A percentile compares a stretch with the other conserved stretches of the same genome.
These are phyloP conservation scores for Pasiphila rectangulata DNA, from an alignment of 2,888 invertebrate genomes.

Conservation along the genomic window DNA sequence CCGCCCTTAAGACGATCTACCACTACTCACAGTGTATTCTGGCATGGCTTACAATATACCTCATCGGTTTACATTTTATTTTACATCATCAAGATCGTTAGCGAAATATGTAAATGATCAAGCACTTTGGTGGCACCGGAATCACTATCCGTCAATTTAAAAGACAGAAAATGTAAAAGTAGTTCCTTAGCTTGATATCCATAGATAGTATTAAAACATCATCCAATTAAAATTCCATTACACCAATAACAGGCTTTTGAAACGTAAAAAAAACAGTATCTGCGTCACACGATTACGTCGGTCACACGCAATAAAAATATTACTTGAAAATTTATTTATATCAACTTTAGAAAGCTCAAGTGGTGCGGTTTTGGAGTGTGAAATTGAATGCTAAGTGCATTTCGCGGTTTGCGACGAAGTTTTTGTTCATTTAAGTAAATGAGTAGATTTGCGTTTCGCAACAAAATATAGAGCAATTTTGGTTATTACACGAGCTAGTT, in stretches of 20 bases:
- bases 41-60: too few species aligned
- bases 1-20: too few species aligned
- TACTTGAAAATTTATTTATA: conserved; percentile 9
- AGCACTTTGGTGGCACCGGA: too few species aligned
- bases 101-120: too few species aligned
- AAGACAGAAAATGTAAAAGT: too few species aligned
- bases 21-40: too few species aligned
- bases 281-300: background rate
- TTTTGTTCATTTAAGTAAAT: conserved; percentile 19
- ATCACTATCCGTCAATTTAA: too few species aligned
- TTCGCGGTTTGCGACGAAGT: conserved; percentile 15
- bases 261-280: background rate
- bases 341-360: conserved; percentile 17
- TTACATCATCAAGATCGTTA: too few species aligned
- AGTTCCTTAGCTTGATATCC: too few species aligned
- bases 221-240: background rate
- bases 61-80: too few species aligned
- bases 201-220: background rate
- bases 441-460: conserved; percentile 7
- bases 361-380: conserved; percentile 20
- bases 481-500: too few species aligned
- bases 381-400: conserved; percentile 22
- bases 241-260: background rate
- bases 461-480: background rate
- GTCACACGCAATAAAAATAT: conserved; percentile 2